Base-by-base conservation (phyloP, 2,797 vertebrate species). In the Pipistrellus pygmaeus region DNA sequence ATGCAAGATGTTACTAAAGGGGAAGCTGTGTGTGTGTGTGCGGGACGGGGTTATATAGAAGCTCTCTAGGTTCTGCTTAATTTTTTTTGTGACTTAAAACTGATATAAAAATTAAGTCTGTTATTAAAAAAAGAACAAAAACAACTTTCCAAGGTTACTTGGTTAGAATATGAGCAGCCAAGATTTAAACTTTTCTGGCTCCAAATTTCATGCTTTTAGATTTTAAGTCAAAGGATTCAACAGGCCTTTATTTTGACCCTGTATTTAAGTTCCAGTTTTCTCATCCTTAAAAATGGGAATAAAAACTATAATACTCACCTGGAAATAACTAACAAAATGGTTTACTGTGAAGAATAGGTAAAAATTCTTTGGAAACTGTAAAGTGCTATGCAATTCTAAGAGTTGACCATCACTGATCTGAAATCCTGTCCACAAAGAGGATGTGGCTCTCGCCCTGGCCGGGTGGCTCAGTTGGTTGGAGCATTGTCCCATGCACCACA, bases 41-140 rank as follows among this genome's bases (percentile, higher is more conserved):
- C 38, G 38, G 38, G 6, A 6, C 38, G 38, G 38, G 38, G 38
- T 41, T 41, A 41, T 7, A 21, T 0, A 2, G 23, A 3, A 35
- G 12, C 35, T 35, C 15, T 72, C 57, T 57, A 73, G 27, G 69
- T 77, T 35, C 51, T 75, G 80, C 73, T 87, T 32, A 32, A 14
- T 30, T 78, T 78, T 82, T 77, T 32, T 80, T 18, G 73, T n/a
- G 88, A 57, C 27, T 9, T 87, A 80, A 91, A 86, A 78, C 32
- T 66, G 20, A 41, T 75, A 4, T 53, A 32, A 84, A 82, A 88
- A 27, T 64, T 32, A 94, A 73, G 27, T 18, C 25, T 69, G 72
- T 46, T 55, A 41, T 51, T 44, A 18, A 81, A 69, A 86, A n/a
- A n/a, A 78, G 38, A 91, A 55, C 53, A 57, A 75, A 91, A 85